Evolutionary conservation across 2,888 invertebrate genomes (phyloP).

Genomic region (Antitype chi): DNA sequence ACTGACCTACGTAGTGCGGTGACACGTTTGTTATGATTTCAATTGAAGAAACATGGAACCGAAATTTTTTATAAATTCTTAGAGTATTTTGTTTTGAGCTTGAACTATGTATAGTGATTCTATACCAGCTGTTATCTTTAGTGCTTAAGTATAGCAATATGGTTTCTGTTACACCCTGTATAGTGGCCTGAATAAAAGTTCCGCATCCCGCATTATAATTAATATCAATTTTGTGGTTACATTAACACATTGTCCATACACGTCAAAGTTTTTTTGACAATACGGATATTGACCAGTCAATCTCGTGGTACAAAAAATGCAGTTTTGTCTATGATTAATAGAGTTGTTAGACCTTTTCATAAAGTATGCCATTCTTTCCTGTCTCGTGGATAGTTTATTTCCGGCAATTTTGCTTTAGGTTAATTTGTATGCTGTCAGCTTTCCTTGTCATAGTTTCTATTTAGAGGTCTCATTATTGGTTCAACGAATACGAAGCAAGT

Average conservation of each 20-base stretch:
- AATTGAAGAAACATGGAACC: too few species aligned
- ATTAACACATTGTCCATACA: constrained; percentile 25
- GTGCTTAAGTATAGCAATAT: too few species aligned
- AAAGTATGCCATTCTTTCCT: constrained; percentile 48
- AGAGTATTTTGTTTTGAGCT: too few species aligned
- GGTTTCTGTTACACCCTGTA: too few species aligned
- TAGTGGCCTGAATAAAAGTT: constrained; percentile 24
- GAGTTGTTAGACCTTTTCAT: constrained; percentile 38
- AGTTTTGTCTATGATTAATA: constrained; percentile 54
- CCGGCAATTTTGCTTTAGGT: constrained; percentile 48
- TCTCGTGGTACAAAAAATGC: constrained; percentile 36
- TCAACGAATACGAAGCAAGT: constrained; percentile 23
- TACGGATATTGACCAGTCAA: constrained; percentile 57
- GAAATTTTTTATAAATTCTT: too few species aligned
- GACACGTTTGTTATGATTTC: too few species aligned
- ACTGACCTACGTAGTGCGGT: too few species aligned
- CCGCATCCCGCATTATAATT: constrained; percentile 26
- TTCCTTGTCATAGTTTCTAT: constrained; percentile 35
- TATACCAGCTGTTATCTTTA: too few species aligned
- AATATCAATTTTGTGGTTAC: constrained; percentile 41
- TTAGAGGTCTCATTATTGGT: constrained; percentile 25
- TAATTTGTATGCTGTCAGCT: constrained; percentile 55
- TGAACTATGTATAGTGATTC: too few species aligned
- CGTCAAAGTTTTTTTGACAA: constrained; percentile 40
- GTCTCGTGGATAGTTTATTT: constrained; percentile 45